Base-by-base conservation (phyloP, 2,888 invertebrate genomes). In the Arctia plantaginis region DNA sequence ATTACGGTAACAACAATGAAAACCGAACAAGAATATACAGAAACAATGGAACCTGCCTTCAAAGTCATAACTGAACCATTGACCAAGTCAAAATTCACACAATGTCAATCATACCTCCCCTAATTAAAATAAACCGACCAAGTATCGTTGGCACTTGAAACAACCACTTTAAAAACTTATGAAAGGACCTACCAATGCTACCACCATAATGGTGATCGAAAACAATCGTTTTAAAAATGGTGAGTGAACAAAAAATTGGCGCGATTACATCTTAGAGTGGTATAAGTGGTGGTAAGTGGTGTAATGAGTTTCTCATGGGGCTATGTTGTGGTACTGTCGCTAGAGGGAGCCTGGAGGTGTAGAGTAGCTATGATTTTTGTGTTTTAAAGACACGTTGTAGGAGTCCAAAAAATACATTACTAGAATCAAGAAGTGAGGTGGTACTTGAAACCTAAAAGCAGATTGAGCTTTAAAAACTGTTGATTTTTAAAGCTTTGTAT, bases 241-340 rank as follows among this genome's bases (percentile, higher is more conserved):
- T 89, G 89, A 86, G 89, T 90, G 93, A 94, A 93, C 90, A 93
- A 93, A 93, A 93, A 94, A 94, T 91, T 92, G 93, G 95, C 91
- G 95, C 93, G 95, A 95, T 95, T 94, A 93, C 90, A 95, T 95
- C 94, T 94, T 92, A 85, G 89, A 93, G 94, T 93, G 92, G 90
- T 83, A 55, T 72, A 33, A 71, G 70, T 73, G 72, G 66, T 72
- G 66, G 39, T 55, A 88, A 91, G 89, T 86, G 87, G 90, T 90
- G 90, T 89, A 88, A 91, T 90, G 88, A 89, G 91, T 93, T 95
- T 95, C 95, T 95, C 95, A 95, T 95, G 95, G 95, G 94, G 95
- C 87, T 91, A 88, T 95, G 95, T 95, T 95, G 91, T 93, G 94
- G 93, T 94, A 93, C 91, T 80, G 85, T 87, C 92, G 91, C 95